Conservation (phyloP, 2,888 invertebrate genomes). For the Polymixis flavicincta region DNA sequence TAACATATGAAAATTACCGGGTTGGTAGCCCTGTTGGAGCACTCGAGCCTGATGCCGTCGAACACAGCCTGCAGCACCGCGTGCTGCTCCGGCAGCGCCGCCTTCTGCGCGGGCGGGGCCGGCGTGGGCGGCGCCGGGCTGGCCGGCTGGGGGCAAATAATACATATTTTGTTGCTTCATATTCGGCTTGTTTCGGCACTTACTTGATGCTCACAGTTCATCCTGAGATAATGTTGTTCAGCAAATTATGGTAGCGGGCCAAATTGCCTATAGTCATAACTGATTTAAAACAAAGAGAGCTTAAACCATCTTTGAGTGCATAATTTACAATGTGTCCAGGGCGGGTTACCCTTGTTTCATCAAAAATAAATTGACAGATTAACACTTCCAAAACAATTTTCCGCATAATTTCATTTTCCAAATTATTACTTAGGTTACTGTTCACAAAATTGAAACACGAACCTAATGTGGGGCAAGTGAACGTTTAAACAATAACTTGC, state of each 20-base stretch:
- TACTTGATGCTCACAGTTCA: background rate
- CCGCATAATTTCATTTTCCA: too few species aligned
- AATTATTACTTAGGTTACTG: too few species aligned
- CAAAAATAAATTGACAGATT: too few species aligned
- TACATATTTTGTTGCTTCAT: too few species aligned
- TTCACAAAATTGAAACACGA: too few species aligned
- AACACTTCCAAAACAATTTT: too few species aligned
- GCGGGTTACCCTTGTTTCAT: too few species aligned
- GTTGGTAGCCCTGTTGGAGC: constrained; percentile 93
- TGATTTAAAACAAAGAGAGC: background rate
- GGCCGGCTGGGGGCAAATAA: constrained; percentile 59
- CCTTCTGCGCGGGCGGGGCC: constrained; percentile 91
- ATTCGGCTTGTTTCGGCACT: background rate
- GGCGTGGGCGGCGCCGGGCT: constrained; percentile 78
- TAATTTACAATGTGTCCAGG: too few species aligned
- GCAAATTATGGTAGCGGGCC: background rate
- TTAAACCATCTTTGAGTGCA: background rate
- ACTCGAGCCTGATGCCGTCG: constrained; percentile 93
- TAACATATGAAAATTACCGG: constrained; percentile 91
- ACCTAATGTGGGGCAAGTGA: too few species aligned
- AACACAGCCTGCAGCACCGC: constrained; percentile 94
- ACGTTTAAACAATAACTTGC: too few species aligned
- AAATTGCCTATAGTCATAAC: background rate
- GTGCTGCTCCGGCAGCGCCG: constrained; percentile 95
- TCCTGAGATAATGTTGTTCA: background rate